Conservation (phyloP, 2,888 invertebrate genomes). For the Sericinus montela region DNA sequence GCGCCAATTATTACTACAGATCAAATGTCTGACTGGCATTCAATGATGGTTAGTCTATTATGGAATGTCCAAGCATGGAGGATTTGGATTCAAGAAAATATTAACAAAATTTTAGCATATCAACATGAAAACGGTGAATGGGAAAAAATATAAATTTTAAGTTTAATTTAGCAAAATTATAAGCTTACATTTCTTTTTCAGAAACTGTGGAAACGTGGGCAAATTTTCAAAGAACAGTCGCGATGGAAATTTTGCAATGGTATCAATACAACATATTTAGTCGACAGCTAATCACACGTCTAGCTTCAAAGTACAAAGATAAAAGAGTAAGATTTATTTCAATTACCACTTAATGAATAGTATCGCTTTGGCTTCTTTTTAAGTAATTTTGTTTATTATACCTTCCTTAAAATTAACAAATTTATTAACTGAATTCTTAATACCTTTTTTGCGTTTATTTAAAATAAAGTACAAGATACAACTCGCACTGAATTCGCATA, state of each 20-base stretch:
- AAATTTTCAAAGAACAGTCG: slow-evolving; percentile 44
- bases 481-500: no score
- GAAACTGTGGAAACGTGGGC: slow-evolving; percentile 43
- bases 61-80: slow-evolving; percentile 70
- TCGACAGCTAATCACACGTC: slow-evolving; percentile 47
- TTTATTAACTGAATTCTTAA: no score
- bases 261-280: slow-evolving; percentile 64
- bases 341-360: no score
- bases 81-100: slow-evolving; percentile 61
- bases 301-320: slow-evolving; percentile 50
- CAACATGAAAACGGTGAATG: slow-evolving; percentile 22
- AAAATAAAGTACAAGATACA: no score
- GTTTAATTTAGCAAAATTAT: no score
- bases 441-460: no score
- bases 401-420: no score
- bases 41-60: slow-evolving; percentile 63
- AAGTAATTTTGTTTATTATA: no score
- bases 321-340: slow-evolving; percentile 42
- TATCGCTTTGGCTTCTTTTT: no score
- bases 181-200: slow-evolving; percentile 3
- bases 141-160: no score
- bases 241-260: slow-evolving; percentile 62
- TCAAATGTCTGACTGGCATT: slow-evolving; percentile 63
- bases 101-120: slow-evolving; percentile 44
- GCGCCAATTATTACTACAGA: slow-evolving; percentile 53